phyloP scores from a whole-genome alignment of 2,113 vertebrate species.

The Herpetotheres cachinnans region DNA sequence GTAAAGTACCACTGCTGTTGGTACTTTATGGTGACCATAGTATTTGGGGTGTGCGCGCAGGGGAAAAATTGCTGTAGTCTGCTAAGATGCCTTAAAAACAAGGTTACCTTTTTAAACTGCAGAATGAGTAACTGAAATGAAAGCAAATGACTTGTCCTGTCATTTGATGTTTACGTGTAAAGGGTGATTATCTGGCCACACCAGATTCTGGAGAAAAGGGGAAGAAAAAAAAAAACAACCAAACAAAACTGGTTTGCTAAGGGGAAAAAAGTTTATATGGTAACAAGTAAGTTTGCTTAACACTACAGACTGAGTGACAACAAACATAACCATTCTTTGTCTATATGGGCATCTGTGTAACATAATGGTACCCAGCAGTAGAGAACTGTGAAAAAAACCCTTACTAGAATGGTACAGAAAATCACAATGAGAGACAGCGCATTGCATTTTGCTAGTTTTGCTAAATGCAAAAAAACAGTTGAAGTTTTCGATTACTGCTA shows the following conservation, averaged over 20 bases:
- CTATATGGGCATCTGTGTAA: background rate
- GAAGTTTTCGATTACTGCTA: background rate
- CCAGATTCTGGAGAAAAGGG: background rate
- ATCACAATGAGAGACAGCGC: background rate
- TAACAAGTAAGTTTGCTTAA: conserved; percentile 10
- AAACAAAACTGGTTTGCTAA: background rate
- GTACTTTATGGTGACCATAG: no score
- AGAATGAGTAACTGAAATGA: background rate
- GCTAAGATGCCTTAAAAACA: background rate
- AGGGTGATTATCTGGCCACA: background rate
- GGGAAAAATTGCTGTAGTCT: background rate
- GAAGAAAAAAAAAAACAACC: background rate
- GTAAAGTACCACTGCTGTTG: background rate
- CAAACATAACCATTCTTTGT: conserved; percentile 10
- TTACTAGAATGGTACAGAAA: conserved; percentile 53
- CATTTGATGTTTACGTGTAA: background rate
- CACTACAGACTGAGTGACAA: background rate
- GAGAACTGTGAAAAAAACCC: background rate
- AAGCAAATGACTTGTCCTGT: background rate
- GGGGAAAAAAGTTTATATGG: background rate
- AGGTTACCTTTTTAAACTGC: background rate
- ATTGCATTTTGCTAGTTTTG: conserved; percentile 16
- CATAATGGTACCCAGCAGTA: conserved; percentile 35
- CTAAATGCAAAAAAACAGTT: background rate
- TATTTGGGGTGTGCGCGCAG: background rate